Percentiles rank a stretch among this genome's conserved stretches.
Conservation (phyloP, 2,888 invertebrate genomes). For the Leucozona laternaria region DNA sequence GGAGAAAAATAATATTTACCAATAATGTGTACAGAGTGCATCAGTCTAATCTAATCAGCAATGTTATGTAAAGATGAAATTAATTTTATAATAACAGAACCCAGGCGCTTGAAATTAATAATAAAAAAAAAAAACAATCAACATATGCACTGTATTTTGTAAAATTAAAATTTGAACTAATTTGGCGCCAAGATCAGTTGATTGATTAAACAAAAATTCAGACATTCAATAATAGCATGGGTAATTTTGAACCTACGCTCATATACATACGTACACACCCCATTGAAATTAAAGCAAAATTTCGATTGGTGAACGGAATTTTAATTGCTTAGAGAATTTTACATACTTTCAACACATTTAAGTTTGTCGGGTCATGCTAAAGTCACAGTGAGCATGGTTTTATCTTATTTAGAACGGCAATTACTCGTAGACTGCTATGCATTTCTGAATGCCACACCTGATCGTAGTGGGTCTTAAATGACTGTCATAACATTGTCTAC, state of each 20-base stretch:
- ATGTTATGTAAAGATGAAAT: background rate
- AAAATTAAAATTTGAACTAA: background rate
- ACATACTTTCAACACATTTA: constrained; percentile 11
- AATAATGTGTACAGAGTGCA: too few relatives aligned
- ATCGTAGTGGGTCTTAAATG: constrained; percentile 9
- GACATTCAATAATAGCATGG: background rate
- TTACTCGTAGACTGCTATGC: background rate
- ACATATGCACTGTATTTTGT: background rate
- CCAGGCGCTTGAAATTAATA: too few relatives aligned
- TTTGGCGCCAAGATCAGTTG: constrained; percentile 1
- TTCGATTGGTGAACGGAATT: constrained; percentile 22
- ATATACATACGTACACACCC: background rate
- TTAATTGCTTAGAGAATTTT: constrained; percentile 5
- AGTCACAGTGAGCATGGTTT: background rate
- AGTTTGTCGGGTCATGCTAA: constrained; percentile 17
- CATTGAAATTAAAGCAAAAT: background rate
- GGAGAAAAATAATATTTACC: too few relatives aligned
- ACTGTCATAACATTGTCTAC: constrained; percentile 30
- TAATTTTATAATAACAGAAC: background rate
- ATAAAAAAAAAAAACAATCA: too few relatives aligned
- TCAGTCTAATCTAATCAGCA: background rate
- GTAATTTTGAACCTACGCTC: background rate
- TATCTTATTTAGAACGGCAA: constrained; percentile 10
- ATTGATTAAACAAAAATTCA: constrained; percentile 11
- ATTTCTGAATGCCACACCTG: constrained; percentile 32